phyloP scores from a whole-genome alignment of 2,797 vertebrate species.

The Anabacerthia variegaticeps region DNA sequence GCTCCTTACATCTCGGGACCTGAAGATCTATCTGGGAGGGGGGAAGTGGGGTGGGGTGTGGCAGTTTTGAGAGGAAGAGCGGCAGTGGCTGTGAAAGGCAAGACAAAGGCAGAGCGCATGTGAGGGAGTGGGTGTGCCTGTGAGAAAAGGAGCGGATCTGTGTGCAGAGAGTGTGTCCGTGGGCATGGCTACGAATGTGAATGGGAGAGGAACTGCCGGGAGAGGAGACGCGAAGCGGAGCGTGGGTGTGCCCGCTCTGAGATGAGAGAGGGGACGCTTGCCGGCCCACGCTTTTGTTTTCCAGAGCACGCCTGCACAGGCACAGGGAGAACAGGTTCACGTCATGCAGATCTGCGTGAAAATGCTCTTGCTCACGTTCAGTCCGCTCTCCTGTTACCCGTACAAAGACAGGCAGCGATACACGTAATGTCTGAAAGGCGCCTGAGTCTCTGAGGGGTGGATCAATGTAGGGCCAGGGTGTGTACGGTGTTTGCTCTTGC shows the following conservation, averaged over 20 bases:
- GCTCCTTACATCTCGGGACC: neutral
- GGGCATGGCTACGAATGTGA: neutral
- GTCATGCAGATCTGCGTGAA: neutral
- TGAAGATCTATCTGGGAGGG: neutral
- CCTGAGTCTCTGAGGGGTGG: neutral
- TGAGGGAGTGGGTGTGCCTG: slow-evolving; percentile 24
- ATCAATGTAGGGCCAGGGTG: neutral
- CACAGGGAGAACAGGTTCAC: neutral
- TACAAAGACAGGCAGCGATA: neutral
- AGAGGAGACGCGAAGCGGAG: neutral
- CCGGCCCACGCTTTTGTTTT: neutral
- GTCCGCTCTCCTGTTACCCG: neutral
- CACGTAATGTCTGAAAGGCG: neutral
- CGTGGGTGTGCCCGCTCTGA: neutral
- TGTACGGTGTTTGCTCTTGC: neutral
- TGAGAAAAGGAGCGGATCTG: neutral
- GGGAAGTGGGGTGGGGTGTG: neutral
- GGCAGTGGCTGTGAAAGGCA: neutral
- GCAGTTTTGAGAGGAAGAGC: neutral
- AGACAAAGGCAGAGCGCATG: slow-evolving; percentile 47
- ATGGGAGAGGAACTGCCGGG: neutral
- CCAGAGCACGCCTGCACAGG: neutral
- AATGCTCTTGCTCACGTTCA: neutral
- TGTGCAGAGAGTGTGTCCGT: neutral
- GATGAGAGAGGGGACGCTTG: neutral